Percentiles rank a stretch among this genome's conserved stretches.
phyloP scores from a whole-genome alignment of 2,113 vertebrate genomes.

The Malurus alboscapulatus region DNA sequence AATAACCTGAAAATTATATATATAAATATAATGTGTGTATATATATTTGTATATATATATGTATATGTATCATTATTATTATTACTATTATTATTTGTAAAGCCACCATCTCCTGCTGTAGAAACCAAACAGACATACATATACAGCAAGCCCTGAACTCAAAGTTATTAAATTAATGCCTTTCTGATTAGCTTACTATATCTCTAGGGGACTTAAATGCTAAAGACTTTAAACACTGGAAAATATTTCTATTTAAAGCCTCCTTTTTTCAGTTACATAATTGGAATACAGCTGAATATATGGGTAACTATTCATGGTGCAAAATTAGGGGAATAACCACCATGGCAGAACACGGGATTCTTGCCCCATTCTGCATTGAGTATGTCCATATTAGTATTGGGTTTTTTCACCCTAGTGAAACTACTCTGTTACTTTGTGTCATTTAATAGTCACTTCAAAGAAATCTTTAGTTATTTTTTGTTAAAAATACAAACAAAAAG shows the following conservation, averaged over 20 bases:
- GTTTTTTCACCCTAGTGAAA: background rate
- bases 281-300: background rate
- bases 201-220: background rate
- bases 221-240: background rate
- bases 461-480: background rate
- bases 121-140: background rate
- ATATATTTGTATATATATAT: too few species aligned
- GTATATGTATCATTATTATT: background rate
- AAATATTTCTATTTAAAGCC: background rate
- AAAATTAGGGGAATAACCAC: background rate
- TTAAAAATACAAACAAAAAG: background rate
- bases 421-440: background rate
- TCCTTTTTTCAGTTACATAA: background rate
- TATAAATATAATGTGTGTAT: background rate
- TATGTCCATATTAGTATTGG: background rate
- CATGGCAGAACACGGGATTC: background rate
- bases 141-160: background rate
- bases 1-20: background rate
- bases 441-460: background rate
- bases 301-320: background rate
- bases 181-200: background rate
- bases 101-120: background rate
- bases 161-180: background rate
- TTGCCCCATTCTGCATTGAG: background rate
- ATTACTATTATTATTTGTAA: background rate